Evolutionary conservation across 2,113 vertebrate genomes (phyloP).

Genomic region (Otolemur garnettii): DNA sequence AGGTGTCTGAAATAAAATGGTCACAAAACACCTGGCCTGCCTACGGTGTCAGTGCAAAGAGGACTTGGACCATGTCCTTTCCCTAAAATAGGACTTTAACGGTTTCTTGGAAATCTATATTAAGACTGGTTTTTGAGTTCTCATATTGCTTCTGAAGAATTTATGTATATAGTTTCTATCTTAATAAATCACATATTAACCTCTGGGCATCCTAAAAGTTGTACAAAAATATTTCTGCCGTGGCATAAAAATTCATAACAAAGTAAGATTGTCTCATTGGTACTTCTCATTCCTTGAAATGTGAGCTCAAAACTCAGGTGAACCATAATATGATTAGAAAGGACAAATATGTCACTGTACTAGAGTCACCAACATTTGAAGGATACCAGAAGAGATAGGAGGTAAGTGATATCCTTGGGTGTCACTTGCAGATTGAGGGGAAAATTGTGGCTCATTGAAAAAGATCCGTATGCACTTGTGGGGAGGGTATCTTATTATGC

Average conservation of each 20-base stretch:
- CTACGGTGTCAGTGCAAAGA: conserved; percentile 1
- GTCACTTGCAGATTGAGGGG: conserved; percentile 32
- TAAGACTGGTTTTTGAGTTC: conserved; percentile 59
- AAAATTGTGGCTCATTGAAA: conserved; percentile 19
- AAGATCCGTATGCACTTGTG: not conserved
- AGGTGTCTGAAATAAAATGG: conserved; percentile 61
- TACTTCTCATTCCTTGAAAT: conserved; percentile 44
- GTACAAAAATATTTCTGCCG: conserved; percentile 33
- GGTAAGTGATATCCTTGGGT: not conserved
- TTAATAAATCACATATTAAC: conserved; percentile 31
- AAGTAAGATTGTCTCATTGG: not conserved
- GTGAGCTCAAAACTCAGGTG: conserved; percentile 48
- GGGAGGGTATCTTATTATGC: not conserved
- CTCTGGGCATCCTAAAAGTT: conserved; percentile 16
- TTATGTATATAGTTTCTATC: conserved; percentile 47
- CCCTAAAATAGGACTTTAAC: conserved; percentile 48
- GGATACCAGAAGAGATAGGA: conserved; percentile 1
- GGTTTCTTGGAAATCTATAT: conserved; percentile 49
- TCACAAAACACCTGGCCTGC: conserved; percentile 50
- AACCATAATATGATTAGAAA: conserved; percentile 26
- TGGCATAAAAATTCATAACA: conserved; percentile 24
- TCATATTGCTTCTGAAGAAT: conserved; percentile 54
- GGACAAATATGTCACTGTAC: not conserved
- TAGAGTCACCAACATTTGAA: conserved; percentile 38
- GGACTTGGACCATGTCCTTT: conserved; percentile 46